Conservation (phyloP, 2,888 invertebrate species). For the Drosophila lutescens region DNA sequence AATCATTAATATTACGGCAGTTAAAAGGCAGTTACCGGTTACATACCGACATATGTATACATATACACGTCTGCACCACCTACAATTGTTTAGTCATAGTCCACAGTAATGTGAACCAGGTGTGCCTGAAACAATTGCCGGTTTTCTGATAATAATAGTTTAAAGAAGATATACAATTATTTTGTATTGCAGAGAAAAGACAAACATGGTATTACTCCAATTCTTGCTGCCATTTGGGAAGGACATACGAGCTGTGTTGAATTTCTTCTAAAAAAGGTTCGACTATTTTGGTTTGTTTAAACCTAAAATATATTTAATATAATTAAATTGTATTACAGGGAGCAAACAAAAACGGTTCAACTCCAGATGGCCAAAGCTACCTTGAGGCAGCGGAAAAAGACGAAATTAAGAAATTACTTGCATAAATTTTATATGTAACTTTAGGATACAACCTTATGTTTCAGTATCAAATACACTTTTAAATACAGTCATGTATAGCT, state of each 20-base stretch:
- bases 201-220: constrained; percentile 97
- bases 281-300: constrained; percentile 55
- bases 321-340: constrained; percentile 86
- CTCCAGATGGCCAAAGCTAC: constrained; percentile 95
- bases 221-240: constrained; percentile 98
- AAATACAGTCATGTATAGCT: constrained; percentile 33
- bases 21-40: not conserved
- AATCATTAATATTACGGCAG: not conserved
- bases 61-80: not conserved
- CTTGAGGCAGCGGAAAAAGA: constrained; percentile 95
- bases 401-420: constrained; percentile 92
- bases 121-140: constrained; percentile 7
- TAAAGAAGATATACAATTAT: not conserved
- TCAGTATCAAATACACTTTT: constrained; percentile 34
- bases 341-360: constrained; percentile 91
- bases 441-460: constrained; percentile 24
- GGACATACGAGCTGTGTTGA: constrained; percentile 96
- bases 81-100: constrained; percentile 25
- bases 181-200: constrained; percentile 90
- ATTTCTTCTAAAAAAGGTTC: constrained; percentile 93
- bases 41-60: constrained; percentile 2
- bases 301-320: not conserved
- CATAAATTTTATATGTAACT: constrained; percentile 25
- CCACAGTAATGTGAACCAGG: not conserved
- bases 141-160: not conserved